Evolutionary conservation across 2,113 vertebrate genomes (phyloP).

Genomic region (Nasalis larvatus): DNA sequence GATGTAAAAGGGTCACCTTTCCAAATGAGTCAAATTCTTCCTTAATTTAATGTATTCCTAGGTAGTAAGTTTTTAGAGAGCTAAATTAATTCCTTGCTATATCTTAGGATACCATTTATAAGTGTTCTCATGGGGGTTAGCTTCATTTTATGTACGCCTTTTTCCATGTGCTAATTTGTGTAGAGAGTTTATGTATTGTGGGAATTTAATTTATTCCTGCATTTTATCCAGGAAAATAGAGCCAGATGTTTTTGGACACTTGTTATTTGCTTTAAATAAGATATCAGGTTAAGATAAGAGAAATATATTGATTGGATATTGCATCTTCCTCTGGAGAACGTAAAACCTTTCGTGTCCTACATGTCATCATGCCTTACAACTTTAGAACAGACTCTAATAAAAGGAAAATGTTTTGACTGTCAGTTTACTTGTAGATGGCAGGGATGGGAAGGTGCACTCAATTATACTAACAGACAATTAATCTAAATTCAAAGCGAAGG

Average conservation of each 20-base stretch:
- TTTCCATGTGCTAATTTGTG: slow-evolving; percentile 45
- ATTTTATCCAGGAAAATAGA: slow-evolving; percentile 51
- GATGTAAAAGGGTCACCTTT: not conserved
- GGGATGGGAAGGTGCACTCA: not conserved
- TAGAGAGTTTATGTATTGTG: not conserved
- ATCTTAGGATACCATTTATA: not conserved
- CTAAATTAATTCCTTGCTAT: not conserved
- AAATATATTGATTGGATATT: not conserved
- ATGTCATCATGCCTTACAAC: not conserved
- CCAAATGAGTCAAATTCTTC: not conserved
- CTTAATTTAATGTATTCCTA: not conserved
- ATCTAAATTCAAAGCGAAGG: not conserved
- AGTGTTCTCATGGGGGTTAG: not conserved
- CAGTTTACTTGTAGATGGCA: not conserved
- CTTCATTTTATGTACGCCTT: slow-evolving; percentile 37
- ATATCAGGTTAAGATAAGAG: slow-evolving; percentile 17
- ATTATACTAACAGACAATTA: not conserved
- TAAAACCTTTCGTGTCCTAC: not conserved
- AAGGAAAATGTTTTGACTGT: not conserved
- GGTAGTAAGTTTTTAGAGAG: not conserved
- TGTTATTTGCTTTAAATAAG: slow-evolving; percentile 45
- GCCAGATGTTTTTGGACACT: slow-evolving; percentile 45
- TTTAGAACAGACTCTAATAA: not conserved
- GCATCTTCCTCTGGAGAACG: not conserved
- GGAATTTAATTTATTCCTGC: slow-evolving; percentile 19